Evolutionary conservation across 2,888 invertebrate genomes (phyloP), one percentile per base, ranked within the genome.

Genomic region (Cephus spinipes): DNA sequence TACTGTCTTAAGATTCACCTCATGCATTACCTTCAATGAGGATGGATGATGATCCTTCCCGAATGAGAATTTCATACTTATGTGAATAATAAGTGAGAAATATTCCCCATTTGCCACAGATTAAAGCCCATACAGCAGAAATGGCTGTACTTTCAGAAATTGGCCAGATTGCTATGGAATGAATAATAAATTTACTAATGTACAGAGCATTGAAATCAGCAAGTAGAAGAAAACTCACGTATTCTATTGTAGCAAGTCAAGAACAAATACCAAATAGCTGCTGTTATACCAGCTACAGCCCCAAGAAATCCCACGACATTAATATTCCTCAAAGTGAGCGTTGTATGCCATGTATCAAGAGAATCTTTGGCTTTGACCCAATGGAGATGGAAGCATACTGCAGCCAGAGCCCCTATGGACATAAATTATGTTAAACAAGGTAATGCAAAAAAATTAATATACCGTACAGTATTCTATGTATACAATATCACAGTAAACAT

Each of bases 211-310:
- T 31, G 30, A 15, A 23, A 3, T 68, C 40, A 68, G 11, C 23
- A 74, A 35, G 32, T 34, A 34, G 35, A 73, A 30, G 30, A 68
- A 79, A 35, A 80, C 87, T 85, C 82, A 87, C 87, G 82, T 40
- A 86, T 84, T 4, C 84, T 79, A 74, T 85, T 81, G 76, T 87
- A 87, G 79, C 81, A 84, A 1, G 87, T 85, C 11, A 86, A 78
- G 31, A 87, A 87, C 15, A 86, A 80, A 68, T 87, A 87, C 86
- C 87, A 87, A 81, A 87, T 85, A 6, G 85, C 3, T 11, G 83
- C 85, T 9, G 85, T 79, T 32, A 82, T 31, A 34, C 84, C 83
- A 73, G 77, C 76, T 12, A 86, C 83, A 34, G 83, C 85, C 69
- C 79, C 81, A n/a, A 84, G 3, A 74, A 86, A 87, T n/a, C 87